Evolutionary conservation across 2,797 vertebrate species (phyloP).

Genomic region (Chelon labrosus): DNA sequence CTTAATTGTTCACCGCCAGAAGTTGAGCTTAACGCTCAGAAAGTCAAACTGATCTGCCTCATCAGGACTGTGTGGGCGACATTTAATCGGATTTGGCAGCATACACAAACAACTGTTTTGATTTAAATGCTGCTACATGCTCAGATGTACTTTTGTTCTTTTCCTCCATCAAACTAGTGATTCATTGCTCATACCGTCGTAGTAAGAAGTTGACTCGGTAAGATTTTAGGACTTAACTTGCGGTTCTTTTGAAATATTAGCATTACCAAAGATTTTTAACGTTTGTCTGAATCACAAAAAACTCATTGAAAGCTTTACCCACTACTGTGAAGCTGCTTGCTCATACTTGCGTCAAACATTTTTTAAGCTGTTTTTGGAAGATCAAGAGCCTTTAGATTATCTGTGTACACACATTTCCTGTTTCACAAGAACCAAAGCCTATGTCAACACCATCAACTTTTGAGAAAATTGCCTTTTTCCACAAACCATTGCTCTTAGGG

Average conservation of each 20-base stretch:
- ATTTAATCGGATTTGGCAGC: too few relatives aligned
- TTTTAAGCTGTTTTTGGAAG: slow-evolving; percentile 43
- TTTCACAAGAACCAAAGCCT: slow-evolving; percentile 35
- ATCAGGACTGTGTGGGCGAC: neutral
- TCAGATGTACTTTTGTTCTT: neutral
- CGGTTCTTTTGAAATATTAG: neutral
- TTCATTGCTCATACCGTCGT: neutral
- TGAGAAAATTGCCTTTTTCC: slow-evolving; percentile 26
- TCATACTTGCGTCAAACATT: slow-evolving; percentile 34
- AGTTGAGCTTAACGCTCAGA: neutral
- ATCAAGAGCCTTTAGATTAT: slow-evolving; percentile 12
- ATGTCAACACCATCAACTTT: slow-evolving; percentile 20
- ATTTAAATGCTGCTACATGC: neutral
- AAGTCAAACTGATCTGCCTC: neutral
- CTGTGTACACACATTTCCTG: slow-evolving; percentile 32
- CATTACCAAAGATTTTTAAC: slow-evolving; percentile 3
- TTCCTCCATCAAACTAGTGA: neutral
- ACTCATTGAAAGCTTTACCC: slow-evolving; percentile 17
- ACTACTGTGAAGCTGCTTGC: slow-evolving; percentile 26
- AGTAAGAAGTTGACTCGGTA: neutral
- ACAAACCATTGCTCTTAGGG: neutral
- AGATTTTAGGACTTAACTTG: neutral
- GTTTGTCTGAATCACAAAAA: slow-evolving; percentile 25
- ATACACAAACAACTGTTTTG: neutral
- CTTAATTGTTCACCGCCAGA: too few relatives aligned